Evolutionary conservation across 2,797 vertebrate genomes (phyloP), one percentile per base, ranked within the genome.

Genomic region (Poeciliopsis gracilis): DNA sequence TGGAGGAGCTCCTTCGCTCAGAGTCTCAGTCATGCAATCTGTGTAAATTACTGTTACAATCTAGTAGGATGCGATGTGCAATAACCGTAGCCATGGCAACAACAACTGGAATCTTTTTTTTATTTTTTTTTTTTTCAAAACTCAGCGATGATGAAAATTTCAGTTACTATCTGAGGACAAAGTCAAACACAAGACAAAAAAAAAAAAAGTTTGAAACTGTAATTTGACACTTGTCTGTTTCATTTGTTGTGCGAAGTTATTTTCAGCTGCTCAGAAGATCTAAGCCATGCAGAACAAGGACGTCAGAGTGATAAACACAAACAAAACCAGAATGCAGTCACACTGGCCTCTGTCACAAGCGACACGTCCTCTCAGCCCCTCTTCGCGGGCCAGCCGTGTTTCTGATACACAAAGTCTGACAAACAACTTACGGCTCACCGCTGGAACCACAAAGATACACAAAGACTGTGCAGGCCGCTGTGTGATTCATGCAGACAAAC

Each of bases 221-320:
- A 28, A 57, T 38, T 38, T 55, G 20, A 38, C 38, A 25, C 63
- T 25, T 25, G 36, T 12, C 9, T 25, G 36, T 67, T 69, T 69
- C 7, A 72, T 10, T 25, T 72, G n/a, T 45, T 46, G 25, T 55
- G 38, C 1, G 11, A 73, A 23, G 33, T 67, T 11, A 2, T 53
- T 57, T 77, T n/a, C 16, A 71, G 43, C 15, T 57, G 25, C 20
- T 2, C 1, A 28, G 28, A 46, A 38, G 36, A 46, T 67, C 45
- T 28, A 20, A 66, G 16, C 16, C n/a, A 33, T 2, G 3, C 3
- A 16, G 30, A 75, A 74, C 73, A 83, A 82, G 72, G n/a, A 49
- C 75, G 87, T 55, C 30, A 83, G 77, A 80, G 75, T 59, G 20
- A 61, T 76, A 72, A 91, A 93, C 92, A 95, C 71, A 91, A 91